Base-by-base conservation (phyloP, 2,113 vertebrate genomes). In the Calidris pygmaea region DNA sequence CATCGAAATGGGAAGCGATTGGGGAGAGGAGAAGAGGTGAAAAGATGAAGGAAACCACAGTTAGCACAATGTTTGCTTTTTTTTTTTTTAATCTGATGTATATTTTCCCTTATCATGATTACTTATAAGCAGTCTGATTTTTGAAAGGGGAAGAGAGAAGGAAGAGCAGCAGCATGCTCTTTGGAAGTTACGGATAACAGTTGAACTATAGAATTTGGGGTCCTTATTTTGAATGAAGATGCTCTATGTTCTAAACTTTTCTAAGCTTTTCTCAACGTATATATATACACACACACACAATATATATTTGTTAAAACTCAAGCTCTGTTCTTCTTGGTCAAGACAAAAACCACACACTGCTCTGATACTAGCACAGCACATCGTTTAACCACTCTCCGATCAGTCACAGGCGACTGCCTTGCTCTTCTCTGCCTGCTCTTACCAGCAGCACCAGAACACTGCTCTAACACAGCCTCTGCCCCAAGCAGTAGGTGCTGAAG, bases 21-120 rank as follows among this genome's bases (percentile, higher is more conserved):
- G 12, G 94, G 95, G 87, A 93, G 74, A 96, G 93, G 80, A 85
- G 77, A 30, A 91, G 92, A 59, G 92, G 81, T 96, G 97, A 84
- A 30, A 91, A 96, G 95, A 97, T 96, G 96, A 66, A 97, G 96
- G 73, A 96, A 97, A 97, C 76, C 76, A 95, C 45, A 95, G 94
- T 97, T 97, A 98, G 96, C 96, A 91, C 72, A 90, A 89, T 77
- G 91, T 82, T 79, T 92, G 85, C 19, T 62, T 59, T 35, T 62
- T 72, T 43, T n/a, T 45, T 18, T 53, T 32, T 4, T 3, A 67
- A 70, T 76, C 26, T 45, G 47, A 52, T 59, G 56, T 30, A 24
- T 65, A 7, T 19, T 35, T 58, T 65, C 79, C 85, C 82, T 79
- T 70, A 26, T 29, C 23, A 26, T 53, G 39, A 71, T 80, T 62